A percentile compares a stretch with the other conserved stretches of the same genome.
Conservation (phyloP, 2,113 vertebrate genomes). For the Phyllostomus discolor region DNA sequence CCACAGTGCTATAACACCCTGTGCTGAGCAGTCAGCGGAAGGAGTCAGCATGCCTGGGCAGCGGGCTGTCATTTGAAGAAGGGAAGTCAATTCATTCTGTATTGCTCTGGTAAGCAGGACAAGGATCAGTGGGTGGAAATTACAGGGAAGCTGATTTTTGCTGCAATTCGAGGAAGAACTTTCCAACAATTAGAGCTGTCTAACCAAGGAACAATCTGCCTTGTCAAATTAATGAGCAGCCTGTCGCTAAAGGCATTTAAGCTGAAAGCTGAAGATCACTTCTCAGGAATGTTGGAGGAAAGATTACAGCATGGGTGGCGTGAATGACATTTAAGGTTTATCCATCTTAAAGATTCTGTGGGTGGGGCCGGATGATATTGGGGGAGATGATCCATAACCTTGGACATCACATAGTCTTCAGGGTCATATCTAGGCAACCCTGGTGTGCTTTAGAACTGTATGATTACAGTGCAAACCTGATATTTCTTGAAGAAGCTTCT, state of each 20-base stretch:
- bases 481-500: neutral
- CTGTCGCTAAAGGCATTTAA: conserved; percentile 1
- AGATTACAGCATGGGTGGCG: neutral
- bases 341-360: neutral
- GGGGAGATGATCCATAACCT: neutral
- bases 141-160: conserved; percentile 12
- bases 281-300: neutral
- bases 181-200: conserved; percentile 52
- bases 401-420: neutral
- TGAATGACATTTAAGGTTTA: neutral
- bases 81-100: neutral
- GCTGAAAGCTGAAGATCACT: neutral
- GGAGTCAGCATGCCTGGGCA: neutral
- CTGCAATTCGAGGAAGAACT: conserved; percentile 24
- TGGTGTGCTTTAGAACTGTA: neutral
- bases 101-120: neutral
- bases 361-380: neutral
- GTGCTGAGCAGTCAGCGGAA: neutral
- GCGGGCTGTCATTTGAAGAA: neutral
- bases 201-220: conserved; percentile 29
- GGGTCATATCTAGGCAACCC: neutral
- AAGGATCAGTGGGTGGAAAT: conserved; percentile 29
- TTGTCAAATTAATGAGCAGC: conserved; percentile 35
- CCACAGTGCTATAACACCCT: neutral
- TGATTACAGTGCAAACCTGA: neutral